phyloP scores from a whole-genome alignment of 2,113 vertebrate species.

The Hemibagrus wyckioides region DNA sequence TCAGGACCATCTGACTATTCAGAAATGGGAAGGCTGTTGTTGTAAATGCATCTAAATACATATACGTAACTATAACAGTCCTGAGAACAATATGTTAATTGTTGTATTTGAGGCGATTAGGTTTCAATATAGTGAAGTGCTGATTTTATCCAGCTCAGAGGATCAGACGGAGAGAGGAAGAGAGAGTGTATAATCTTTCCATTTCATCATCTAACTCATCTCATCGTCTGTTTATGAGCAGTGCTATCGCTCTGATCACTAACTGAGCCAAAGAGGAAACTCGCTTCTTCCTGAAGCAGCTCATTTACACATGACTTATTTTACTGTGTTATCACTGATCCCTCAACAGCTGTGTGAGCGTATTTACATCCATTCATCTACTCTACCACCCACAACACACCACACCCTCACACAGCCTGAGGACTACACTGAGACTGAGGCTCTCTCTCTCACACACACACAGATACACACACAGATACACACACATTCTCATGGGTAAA shows the following conservation, averaged over 20 bases:
- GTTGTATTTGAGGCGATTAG: neutral
- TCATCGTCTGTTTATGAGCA: neutral
- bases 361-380: slow-evolving; percentile 27
- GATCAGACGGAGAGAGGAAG: neutral
- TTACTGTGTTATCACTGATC: slow-evolving; percentile 35
- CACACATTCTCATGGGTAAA: slow-evolving; percentile 9
- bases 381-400: slow-evolving; percentile 10
- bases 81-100: neutral
- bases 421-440: neutral
- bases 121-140: slow-evolving; percentile 5
- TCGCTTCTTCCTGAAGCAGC: slow-evolving; percentile 32
- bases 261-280: slow-evolving; percentile 29
- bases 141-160: slow-evolving; percentile 19
- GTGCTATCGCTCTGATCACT: slow-evolving; percentile 3
- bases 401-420: slow-evolving; percentile 29
- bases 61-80: neutral
- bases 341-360: slow-evolving; percentile 7
- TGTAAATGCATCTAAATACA: neutral
- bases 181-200: neutral
- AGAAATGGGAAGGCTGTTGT: neutral
- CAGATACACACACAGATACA: slow-evolving; percentile 22
- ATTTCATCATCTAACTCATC: slow-evolving; percentile 17
- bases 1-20: neutral
- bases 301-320: slow-evolving; percentile 23
- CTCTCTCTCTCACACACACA: neutral